These are phyloP conservation scores for Penaeus monodon DNA, from an alignment of 2,888 invertebrate genomes.

Conservation along the genomic window DNA sequence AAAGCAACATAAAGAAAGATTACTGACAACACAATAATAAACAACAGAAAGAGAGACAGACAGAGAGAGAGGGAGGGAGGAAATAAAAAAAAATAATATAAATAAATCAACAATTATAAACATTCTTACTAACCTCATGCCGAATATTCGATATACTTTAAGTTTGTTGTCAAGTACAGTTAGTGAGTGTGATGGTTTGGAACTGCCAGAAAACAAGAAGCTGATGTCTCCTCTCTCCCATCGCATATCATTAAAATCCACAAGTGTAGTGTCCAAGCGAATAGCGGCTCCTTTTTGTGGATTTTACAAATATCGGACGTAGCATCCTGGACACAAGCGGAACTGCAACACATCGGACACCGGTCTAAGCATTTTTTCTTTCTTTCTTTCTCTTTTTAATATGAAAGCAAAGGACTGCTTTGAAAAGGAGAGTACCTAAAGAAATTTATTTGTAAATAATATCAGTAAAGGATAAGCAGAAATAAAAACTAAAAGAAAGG, in stretches of 20 bases:
- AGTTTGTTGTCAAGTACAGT: slow-evolving; percentile 95
- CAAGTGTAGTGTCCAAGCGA: slow-evolving; percentile 93
- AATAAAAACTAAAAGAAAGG: too few relatives aligned
- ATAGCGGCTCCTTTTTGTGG: slow-evolving; percentile 91
- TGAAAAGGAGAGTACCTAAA: background rate
- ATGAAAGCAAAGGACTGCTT: too few relatives aligned
- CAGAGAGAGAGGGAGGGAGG: too few relatives aligned
- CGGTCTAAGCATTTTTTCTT: too few relatives aligned
- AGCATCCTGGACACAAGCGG: slow-evolving; percentile 95
- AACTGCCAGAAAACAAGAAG: slow-evolving; percentile 94
- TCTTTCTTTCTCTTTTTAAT: too few relatives aligned
- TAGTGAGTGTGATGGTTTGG: slow-evolving; percentile 83
- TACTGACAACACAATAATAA: too few relatives aligned
- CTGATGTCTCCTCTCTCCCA: slow-evolving; percentile 99
- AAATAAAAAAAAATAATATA: too few relatives aligned
- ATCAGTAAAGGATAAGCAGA: too few relatives aligned
- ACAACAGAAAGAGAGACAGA: too few relatives aligned
- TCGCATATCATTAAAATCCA: slow-evolving; percentile 97
- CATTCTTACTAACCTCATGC: slow-evolving; percentile 78
- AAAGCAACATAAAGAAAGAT: too few relatives aligned
- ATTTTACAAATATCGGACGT: slow-evolving; percentile 98
- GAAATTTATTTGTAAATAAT: background rate
- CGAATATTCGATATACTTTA: slow-evolving; percentile 88
- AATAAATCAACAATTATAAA: too few relatives aligned
- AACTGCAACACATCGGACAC: slow-evolving; percentile 73